Evolutionary conservation across 2,888 invertebrate genomes (phyloP).

Genomic region (Drosophila mettleri): DNA sequence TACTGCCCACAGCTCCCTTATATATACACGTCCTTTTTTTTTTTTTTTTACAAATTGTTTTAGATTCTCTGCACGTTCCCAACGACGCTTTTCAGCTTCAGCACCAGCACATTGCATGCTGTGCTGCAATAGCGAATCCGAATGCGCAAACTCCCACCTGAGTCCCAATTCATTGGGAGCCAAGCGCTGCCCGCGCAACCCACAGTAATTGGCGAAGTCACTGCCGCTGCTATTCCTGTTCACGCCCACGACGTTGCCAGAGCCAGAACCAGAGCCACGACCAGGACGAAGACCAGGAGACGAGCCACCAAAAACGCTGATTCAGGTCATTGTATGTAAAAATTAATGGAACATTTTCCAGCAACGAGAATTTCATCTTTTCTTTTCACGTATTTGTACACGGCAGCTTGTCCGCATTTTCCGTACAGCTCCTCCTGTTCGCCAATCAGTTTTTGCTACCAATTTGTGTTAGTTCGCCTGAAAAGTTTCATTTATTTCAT

Average conservation of each 20-base stretch:
- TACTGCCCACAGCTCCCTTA: constrained; percentile 40
- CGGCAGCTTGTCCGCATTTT: constrained; percentile 41
- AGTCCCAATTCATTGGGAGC: constrained; percentile 49
- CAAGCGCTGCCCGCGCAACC: constrained; percentile 36
- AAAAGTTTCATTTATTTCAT: constrained; percentile 58
- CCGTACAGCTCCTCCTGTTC: constrained; percentile 28
- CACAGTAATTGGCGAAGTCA: constrained; percentile 63
- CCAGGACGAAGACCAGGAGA: constrained; percentile 16
- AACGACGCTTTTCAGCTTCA: constrained; percentile 66
- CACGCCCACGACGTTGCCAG: constrained; percentile 27
- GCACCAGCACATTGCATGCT: constrained; percentile 60
- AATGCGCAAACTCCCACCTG: constrained; percentile 59
- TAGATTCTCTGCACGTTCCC: constrained; percentile 63
- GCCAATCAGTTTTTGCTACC: constrained; percentile 51
- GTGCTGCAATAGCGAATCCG: constrained; percentile 48
- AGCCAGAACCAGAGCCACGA: background rate
- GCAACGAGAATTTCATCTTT: constrained; percentile 68
- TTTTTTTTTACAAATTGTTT: constrained; percentile 59
- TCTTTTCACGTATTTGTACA: constrained; percentile 52
- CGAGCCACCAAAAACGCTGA: constrained; percentile 65
- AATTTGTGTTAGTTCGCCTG: constrained; percentile 44
- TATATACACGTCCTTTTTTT: background rate
- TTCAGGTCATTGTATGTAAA: constrained; percentile 71
- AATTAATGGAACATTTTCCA: constrained; percentile 71
- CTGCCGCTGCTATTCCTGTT: constrained; percentile 28